Conservation (phyloP, 2,888 invertebrate species). For the Aphodius sticticus region DNA sequence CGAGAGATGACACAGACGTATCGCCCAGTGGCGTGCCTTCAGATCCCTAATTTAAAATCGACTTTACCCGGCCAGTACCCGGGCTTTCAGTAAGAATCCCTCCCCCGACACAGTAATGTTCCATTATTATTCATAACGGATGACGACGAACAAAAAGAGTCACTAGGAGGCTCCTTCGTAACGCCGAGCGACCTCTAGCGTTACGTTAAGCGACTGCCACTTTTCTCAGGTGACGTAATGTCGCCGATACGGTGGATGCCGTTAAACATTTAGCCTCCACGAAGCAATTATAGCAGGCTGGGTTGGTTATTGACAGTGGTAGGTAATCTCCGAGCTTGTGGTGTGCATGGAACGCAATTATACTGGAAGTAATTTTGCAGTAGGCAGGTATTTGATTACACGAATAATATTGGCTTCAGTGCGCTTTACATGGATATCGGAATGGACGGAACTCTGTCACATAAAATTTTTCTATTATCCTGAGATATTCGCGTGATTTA, state of each 20-base stretch:
- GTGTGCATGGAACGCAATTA: background rate
- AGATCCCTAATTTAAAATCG: constrained; percentile 21
- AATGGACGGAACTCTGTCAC: background rate
- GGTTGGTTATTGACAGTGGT: background rate
- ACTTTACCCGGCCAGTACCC: background rate
- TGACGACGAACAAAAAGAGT: constrained; percentile 16
- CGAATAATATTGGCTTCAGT: background rate
- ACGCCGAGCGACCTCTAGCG: background rate
- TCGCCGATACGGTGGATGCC: background rate
- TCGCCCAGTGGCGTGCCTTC: constrained; percentile 12
- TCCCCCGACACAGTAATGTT: background rate
- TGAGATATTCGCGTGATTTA: too few species aligned
- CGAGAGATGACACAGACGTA: constrained; percentile 14
- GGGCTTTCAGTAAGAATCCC: background rate
- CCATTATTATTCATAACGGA: constrained; percentile 25
- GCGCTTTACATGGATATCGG: background rate
- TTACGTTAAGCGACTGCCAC: constrained; percentile 13
- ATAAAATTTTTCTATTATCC: background rate
- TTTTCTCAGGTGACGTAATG: constrained; percentile 9
- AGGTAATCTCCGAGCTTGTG: background rate
- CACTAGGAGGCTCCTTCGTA: background rate
- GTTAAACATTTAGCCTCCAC: background rate
- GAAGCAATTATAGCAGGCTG: background rate
- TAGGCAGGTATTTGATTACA: background rate
- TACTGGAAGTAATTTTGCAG: background rate